Conservation (phyloP, 2,797 vertebrate species). For the Acestrorhynchus altus region DNA sequence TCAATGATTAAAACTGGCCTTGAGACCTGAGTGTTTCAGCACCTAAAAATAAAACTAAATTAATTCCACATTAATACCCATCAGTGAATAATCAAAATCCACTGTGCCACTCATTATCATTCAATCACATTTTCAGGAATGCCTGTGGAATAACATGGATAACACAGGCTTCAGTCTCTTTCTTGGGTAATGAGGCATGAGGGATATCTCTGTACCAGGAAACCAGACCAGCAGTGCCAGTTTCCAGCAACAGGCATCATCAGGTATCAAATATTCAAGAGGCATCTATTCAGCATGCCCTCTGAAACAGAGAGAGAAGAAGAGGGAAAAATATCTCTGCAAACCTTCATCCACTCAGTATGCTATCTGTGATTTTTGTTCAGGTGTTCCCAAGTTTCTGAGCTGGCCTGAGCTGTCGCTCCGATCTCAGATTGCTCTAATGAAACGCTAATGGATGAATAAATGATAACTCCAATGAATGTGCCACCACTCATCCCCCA, state of each 20-base stretch:
- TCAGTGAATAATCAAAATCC: neutral
- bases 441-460: constrained; percentile 49
- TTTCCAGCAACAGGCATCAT: constrained; percentile 54
- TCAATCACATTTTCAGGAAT: neutral
- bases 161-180: constrained; percentile 21
- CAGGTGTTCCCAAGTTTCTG: constrained; percentile 31
- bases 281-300: constrained; percentile 33
- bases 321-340: constrained; percentile 2
- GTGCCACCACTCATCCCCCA: constrained; percentile 44
- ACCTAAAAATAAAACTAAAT: too few relatives aligned
- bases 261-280: constrained; percentile 54
- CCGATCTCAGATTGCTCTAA: constrained; percentile 40
- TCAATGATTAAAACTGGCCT: too few relatives aligned
- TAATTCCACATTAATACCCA: neutral
- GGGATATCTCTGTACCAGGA: constrained; percentile 39
- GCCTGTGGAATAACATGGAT: neutral
- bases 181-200: constrained; percentile 33
- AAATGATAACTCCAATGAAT: constrained; percentile 52
- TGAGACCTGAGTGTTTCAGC: too few relatives aligned
- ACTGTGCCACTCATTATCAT: neutral
- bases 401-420: neutral
- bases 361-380: constrained; percentile 20
- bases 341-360: constrained; percentile 14
- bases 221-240: constrained; percentile 52
- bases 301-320: constrained; percentile 16